These are phyloP conservation scores for Mus spretus DNA, from an alignment of 2,797 vertebrate genomes.

Conservation along the genomic window DNA sequence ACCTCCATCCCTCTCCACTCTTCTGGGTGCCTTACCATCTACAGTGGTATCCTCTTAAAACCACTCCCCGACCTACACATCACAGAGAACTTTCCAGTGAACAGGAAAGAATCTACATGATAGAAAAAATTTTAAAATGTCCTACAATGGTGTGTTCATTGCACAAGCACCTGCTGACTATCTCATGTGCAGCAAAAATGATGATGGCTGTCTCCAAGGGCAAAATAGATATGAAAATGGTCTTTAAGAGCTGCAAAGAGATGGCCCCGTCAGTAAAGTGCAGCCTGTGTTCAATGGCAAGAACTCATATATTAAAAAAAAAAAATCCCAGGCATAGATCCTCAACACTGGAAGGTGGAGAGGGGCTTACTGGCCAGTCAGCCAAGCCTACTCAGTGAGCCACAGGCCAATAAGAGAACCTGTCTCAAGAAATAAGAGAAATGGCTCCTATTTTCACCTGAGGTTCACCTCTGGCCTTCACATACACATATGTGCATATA, in stretches of 20 bases:
- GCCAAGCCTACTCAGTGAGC: not conserved
- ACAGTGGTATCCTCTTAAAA: not conserved
- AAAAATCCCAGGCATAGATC: not conserved
- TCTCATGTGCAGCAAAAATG: not conserved
- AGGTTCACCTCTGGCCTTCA: not conserved
- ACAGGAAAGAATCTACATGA: not conserved
- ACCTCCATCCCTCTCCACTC: not conserved
- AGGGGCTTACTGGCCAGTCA: not conserved
- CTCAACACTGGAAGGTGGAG: not conserved
- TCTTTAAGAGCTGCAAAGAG: not conserved
- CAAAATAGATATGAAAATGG: not conserved
- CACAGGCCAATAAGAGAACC: too few relatives aligned
- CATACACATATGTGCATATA: not conserved
- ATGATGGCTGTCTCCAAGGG: not conserved
- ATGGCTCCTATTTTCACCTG: not conserved
- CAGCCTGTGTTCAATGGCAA: not conserved
- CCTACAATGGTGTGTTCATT: not conserved
- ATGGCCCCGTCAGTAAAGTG: not conserved
- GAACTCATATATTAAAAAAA: not conserved
- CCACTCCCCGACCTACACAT: not conserved
- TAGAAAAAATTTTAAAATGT: not conserved
- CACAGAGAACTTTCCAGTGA: not conserved
- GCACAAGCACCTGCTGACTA: not conserved
- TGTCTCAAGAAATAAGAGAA: not conserved
- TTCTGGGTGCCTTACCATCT: not conserved